phyloP scores from a whole-genome alignment of 1,140 invertebrate species.

The Carposina sasakii region DNA sequence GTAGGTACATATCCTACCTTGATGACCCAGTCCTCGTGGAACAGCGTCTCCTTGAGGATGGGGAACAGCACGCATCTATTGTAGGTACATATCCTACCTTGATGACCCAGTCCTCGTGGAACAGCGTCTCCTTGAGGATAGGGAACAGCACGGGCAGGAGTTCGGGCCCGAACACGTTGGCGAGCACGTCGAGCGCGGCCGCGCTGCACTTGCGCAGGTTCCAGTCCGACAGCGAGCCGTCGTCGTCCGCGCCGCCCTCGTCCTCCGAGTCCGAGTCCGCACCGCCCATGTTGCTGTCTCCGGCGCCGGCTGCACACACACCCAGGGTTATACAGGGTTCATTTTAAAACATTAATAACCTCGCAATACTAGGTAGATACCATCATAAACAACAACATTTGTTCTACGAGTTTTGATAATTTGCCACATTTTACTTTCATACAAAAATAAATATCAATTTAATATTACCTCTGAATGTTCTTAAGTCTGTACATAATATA shows the following conservation, averaged over 20 bases:
- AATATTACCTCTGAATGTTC: too few species aligned
- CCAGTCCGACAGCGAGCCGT: conserved; percentile 96
- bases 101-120: conserved; percentile 96
- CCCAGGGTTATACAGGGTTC: too few species aligned
- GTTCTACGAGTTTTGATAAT: too few species aligned
- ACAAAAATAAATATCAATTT: too few species aligned
- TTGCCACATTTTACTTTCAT: too few species aligned
- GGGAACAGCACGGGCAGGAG: conserved; percentile 94
- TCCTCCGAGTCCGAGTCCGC: conserved; percentile 86
- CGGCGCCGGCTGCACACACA: conserved; percentile 40
- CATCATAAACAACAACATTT: too few species aligned
- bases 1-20: too few species aligned
- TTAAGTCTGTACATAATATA: too few species aligned
- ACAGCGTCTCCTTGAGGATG: conserved; percentile 97
- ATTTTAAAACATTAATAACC: too few species aligned
- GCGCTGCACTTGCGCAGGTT: conserved; percentile 99
- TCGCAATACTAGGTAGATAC: too few species aligned
- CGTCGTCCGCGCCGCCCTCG: conserved; percentile 90
- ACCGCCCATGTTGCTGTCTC: conserved; percentile 71
- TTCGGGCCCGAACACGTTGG: conserved; percentile 97
- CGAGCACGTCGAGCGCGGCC: conserved; percentile 96
- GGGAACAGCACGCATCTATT: conserved; percentile 96
- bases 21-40: conserved; percentile 96
- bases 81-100: too few species aligned
- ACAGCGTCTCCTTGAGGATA: conserved; percentile 97